Evolutionary conservation across 2,888 invertebrate genomes (phyloP), one percentile per base, ranked within the genome.

Genomic region (Cosmia pyralina): DNA sequence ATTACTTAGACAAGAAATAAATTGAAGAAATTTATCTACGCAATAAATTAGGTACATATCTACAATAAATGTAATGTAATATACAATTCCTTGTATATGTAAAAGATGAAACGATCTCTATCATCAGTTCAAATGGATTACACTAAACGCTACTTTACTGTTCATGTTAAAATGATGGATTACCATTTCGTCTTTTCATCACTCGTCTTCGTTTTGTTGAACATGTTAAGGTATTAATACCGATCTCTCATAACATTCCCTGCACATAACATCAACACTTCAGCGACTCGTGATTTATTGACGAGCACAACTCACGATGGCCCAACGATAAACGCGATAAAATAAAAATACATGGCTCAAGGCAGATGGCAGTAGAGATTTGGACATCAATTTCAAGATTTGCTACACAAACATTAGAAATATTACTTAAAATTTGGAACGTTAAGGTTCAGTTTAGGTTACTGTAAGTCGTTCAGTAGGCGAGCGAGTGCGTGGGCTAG

Each of bases 381-480:
- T 94, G 93, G 94, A 93, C 93, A 94, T 92, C 91, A 92, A 92
- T 93, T 94, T 94, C 83, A 92, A 92, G 90, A 92, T 91, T 90
- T 86, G 77, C 34, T 15, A 62, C 19, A 52, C 66, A 64, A 69
- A 78, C 88, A 79, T 72, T 68, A 66, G 88, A 91, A 88, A 81
- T 79, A 77, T 82, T 79, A 89, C 89, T 74, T 82, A 88, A 82
- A 59, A 70, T 57, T 75, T 69, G 73, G 50, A 68, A 48, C 53
- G 71, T 4, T 90, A 92, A 86, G 85, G 84, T 86, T 87, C 83
- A 89, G 75, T 86, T 86, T 88, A 48, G 78, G 77, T 79, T 86
- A 88, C 80, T 79, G 71, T 57, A 69, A 76, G 70, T 75, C 72
- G 78, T 77, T 83, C 85, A 84, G 89, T 90, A 90, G 89, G 89